Percentiles rank a stretch among this genome's conserved stretches.
phyloP scores from a whole-genome alignment of 2,113 vertebrate genomes.

The Lonchura striata region DNA sequence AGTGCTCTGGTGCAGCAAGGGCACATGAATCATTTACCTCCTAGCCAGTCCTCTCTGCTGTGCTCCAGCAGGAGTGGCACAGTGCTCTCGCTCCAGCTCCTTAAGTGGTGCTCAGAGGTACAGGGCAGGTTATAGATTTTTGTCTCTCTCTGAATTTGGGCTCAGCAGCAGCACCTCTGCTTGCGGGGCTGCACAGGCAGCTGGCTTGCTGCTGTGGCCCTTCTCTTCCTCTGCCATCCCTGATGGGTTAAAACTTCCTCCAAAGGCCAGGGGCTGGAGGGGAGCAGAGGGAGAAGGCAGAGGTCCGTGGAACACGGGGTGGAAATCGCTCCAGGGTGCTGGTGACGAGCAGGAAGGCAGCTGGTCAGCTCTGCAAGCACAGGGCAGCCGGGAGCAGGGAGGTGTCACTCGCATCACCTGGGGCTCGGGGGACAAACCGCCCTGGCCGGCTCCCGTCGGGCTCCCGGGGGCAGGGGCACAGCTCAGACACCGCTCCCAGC shows the following conservation, averaged over 20 bases:
- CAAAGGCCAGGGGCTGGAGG: background rate
- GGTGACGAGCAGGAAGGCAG: slow-evolving; percentile 34
- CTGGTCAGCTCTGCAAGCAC: background rate
- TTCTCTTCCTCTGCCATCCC: fast-evolving
- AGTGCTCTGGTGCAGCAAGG: background rate
- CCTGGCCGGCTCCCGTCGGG: background rate
- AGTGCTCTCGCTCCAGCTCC: background rate
- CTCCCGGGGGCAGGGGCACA: fast-evolving
- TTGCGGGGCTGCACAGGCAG: background rate
- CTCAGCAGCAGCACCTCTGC: background rate
- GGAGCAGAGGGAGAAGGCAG: background rate
- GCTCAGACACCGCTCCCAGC: background rate
- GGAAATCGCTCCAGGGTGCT: slow-evolving; percentile 5
- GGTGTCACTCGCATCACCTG: slow-evolving; percentile 10
- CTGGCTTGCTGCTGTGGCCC: background rate
- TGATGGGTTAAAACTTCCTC: background rate
- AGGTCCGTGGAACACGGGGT: background rate
- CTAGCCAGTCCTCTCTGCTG: background rate
- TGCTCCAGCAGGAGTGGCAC: background rate
- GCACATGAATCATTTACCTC: slow-evolving; percentile 20
- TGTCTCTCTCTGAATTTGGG: background rate
- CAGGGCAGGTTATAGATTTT: background rate
- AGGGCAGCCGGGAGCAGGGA: background rate
- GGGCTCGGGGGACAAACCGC: background rate
- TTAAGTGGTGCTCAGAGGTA: background rate